Evolutionary conservation across 2,888 invertebrate genomes (phyloP).

Genomic region (Tipula vernalis): DNA sequence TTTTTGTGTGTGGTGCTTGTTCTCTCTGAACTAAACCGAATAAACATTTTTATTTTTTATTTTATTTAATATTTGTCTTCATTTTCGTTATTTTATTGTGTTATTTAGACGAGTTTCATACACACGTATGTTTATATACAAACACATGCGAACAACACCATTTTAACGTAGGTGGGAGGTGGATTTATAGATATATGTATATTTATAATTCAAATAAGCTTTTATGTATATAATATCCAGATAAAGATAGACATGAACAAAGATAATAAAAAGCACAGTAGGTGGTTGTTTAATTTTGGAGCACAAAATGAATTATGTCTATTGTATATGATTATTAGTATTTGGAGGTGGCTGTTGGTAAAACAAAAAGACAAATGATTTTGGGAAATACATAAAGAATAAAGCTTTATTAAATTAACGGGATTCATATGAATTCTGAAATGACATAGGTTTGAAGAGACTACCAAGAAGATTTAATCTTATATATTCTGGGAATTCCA

Average conservation of each 20-base stretch:
- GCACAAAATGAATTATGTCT: neutral
- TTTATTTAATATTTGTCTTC: neutral
- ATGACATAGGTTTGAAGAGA: too few relatives aligned
- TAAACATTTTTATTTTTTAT: neutral
- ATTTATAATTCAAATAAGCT: neutral
- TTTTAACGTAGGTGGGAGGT: neutral
- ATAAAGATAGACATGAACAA: neutral
- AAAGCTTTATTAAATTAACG: neutral
- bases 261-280: neutral
- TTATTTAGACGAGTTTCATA: neutral
- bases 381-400: neutral
- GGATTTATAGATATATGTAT: neutral
- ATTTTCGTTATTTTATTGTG: neutral
- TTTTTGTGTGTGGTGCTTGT: neutral
- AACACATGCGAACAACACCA: neutral
- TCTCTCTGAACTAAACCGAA: neutral
- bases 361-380: neutral
- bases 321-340: neutral
- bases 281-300: neutral
- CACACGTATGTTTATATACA: neutral
- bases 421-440: too few relatives aligned
- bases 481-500: too few relatives aligned
- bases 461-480: too few relatives aligned
- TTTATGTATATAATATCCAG: neutral
- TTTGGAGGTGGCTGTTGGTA: neutral